Conservation (phyloP, 2,888 invertebrate genomes). For the Salticus scenicus region DNA sequence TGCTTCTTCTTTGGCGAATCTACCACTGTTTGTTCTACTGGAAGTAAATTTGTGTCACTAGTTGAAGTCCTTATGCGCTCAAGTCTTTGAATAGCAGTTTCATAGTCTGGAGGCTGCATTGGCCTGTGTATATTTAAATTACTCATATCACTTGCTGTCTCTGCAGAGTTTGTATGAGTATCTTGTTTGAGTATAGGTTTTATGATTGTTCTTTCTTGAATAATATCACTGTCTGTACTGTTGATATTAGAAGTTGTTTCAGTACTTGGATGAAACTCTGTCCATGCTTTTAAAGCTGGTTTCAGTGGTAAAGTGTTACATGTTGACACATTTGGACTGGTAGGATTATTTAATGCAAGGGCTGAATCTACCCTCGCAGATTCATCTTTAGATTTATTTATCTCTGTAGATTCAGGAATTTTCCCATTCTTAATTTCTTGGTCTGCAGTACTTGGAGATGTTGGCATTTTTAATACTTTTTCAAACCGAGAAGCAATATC, state of each 20-base stretch:
- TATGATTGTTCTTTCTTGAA: constrained; percentile 14
- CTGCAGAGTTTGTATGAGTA: constrained; percentile 2
- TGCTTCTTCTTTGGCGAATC: constrained; percentile 74
- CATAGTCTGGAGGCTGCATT: constrained; percentile 72
- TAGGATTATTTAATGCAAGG: background rate
- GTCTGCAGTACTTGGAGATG: constrained; percentile 49
- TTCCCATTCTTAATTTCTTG: constrained; percentile 9
- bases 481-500: constrained; percentile 90
- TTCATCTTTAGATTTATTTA: background rate
- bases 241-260: background rate
- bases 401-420: background rate
- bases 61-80: constrained; percentile 62
- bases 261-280: constrained; percentile 1
- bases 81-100: constrained; percentile 72
- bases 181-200: constrained; percentile 52
- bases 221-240: background rate
- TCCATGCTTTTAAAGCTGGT: constrained; percentile 42
- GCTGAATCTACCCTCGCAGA: background rate
- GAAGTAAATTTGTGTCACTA: background rate
- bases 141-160: background rate
- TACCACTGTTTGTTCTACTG: background rate
- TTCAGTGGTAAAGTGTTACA: constrained; percentile 24
- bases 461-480: constrained; percentile 72
- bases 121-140: constrained; percentile 53
- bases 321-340: background rate